Base-by-base conservation (phyloP, 2,888 invertebrate genomes). In the Automeris io region DNA sequence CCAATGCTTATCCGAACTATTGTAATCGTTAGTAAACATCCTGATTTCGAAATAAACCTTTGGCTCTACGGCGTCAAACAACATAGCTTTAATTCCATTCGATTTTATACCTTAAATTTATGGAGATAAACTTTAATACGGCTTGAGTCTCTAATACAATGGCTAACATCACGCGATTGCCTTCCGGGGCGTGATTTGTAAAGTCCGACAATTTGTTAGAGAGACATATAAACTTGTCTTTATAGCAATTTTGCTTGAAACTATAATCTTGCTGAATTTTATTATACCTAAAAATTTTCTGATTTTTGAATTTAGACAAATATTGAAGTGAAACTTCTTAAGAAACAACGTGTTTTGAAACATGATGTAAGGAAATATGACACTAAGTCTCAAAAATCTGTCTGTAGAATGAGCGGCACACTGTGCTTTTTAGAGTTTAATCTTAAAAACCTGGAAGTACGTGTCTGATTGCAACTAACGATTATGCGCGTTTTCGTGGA, bases 121-220 rank as follows among this genome's bases (percentile, higher is more conserved):
- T 2, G 26, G 13, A 11, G 29, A 45, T 54, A 61, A 37, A 46
- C 60, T 44, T 42, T 26, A 47, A 41, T 56, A 39, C 37, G 35
- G 47, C 46, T 31, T 41, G 21, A 35, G 32, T 24, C 40, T 45
- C 54, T 55, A 55, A 57, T 53, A 56, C 57, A 56, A 56, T 59
- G 59, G 59, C 61, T 61, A 55, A 54, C 54, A 61, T 58, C 70
- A 70, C 64, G 70, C 70, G 57, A 71, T 50, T 40, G 45, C 42
- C 48, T 61, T 69, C 69, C 63, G 61, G 61, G 58, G 55, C 57
- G 69, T 66, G 69, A 67, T 70, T 71, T 65, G 66, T 62, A 49
- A 55, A 50, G 59, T 53, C 51, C 59, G 57, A 51, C 49, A 47
- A 57, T 55, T 60, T 43, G 54, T 51, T 43, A 47, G 41, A 35